Percentiles rank a stretch among this genome's conserved stretches.
These are phyloP conservation scores for Prolemur simus DNA, from an alignment of 2,113 vertebrate genomes.

Conservation along the genomic window DNA sequence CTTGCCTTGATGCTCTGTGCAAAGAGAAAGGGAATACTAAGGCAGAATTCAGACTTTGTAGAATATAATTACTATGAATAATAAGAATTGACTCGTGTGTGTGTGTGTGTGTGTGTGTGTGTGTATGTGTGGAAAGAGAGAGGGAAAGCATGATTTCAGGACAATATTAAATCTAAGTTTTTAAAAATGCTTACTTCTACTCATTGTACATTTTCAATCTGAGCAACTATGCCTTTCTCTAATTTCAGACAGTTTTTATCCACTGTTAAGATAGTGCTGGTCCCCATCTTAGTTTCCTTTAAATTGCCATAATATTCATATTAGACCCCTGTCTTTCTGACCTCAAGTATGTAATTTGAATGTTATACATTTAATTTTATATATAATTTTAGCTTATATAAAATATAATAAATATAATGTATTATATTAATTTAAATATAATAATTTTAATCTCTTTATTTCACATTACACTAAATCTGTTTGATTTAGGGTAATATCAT, in stretches of 20 bases:
- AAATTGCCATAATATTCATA: neutral
- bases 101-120: too few relatives aligned
- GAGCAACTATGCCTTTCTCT: neutral
- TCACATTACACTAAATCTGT: neutral
- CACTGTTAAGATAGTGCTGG: neutral
- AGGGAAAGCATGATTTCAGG: neutral
- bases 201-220: neutral
- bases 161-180: neutral
- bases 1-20: neutral
- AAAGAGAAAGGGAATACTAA: neutral
- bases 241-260: neutral
- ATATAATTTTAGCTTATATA: neutral
- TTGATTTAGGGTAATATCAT: neutral
- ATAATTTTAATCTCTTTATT: neutral
- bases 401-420: neutral
- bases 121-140: too few relatives aligned
- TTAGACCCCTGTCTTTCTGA: neutral
- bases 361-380: neutral
- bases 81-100: neutral
- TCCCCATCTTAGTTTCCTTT: neutral
- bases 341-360: neutral
- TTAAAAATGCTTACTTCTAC: neutral
- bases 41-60: neutral
- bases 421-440: neutral
- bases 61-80: neutral